Base-by-base conservation (phyloP, 1,140 invertebrate species). In the Tribolium castaneum region DNA sequence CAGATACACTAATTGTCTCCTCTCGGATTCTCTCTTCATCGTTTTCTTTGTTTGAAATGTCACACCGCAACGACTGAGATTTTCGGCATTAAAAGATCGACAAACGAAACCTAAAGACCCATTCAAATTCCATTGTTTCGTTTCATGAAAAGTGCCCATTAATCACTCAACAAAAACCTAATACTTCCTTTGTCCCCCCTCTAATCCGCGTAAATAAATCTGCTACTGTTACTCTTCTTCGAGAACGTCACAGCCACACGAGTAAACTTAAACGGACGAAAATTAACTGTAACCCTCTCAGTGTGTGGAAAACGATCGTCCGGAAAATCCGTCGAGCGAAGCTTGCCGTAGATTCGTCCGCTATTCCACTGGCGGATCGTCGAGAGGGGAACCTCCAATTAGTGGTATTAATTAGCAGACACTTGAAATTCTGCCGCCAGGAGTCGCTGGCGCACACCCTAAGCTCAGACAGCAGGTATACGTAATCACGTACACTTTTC, bases 381-480 rank as follows among this genome's bases (percentile, higher is more conserved):
- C 59, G 70, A 75, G 78, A 83, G 84, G 84, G 82, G 83, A 83
- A 82, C 83, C 84, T 83, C 83, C 84, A 85, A 85, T 85, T 85
- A 85, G 84, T 84, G 82, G 82, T 83, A 85, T 85, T 85, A 85
- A 85, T 85, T 85, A 85, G 83, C 82, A 85, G 83, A 83, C 82
- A 85, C 84, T 85, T 84, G 84, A 85, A 85, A 81, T 80, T 82
- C 80, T 81, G 80, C 80, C 81, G 79, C 73, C 52, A 81, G 77
- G 76, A 77, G 77, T 77, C 77, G 82, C 77, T 73, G 13, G 52
- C 52, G 50, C 51, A 52, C 13, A 73, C 7, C 52, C 22, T 14
- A 73, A 73, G 39, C 70, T 13, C 22, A n/a, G n/a, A 16, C 30
- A 66, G 59, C 59, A 66, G 59, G 59, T 66, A 66, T 66, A 66